These are phyloP conservation scores for Xerus inauris DNA, from an alignment of 2,113 vertebrate genomes.

Conservation along the genomic window DNA sequence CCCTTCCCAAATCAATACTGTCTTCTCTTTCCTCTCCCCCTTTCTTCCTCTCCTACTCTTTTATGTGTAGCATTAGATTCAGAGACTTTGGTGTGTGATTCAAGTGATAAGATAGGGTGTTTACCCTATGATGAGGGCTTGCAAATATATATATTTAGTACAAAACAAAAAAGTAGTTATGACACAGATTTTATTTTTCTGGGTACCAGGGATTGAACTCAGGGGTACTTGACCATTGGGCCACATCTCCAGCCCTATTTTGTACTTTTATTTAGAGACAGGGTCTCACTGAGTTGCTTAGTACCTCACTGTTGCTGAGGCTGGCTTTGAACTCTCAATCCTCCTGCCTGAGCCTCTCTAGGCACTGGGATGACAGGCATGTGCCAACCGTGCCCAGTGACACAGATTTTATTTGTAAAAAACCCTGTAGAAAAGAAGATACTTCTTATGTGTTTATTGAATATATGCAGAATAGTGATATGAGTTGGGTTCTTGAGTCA, in stretches of 20 bases:
- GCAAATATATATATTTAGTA: background rate
- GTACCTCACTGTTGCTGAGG: too few species aligned
- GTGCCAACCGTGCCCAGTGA: too few species aligned
- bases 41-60: conserved; percentile 1
- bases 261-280: too few species aligned
- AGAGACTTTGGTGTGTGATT: background rate
- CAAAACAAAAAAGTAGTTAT: background rate
- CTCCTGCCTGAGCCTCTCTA: too few species aligned
- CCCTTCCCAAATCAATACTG: background rate
- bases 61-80: background rate
- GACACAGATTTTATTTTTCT: background rate
- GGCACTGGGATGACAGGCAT: too few species aligned
- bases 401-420: conserved; percentile 4
- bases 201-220: too few species aligned
- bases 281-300: too few species aligned
- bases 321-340: too few species aligned
- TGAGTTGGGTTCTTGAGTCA: background rate
- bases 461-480: background rate
- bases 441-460: background rate
- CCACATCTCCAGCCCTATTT: too few species aligned
- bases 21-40: background rate
- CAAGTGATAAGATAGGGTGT: conserved; percentile 1
- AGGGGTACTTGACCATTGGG: too few species aligned
- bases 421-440: background rate
- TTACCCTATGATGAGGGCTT: background rate